These are phyloP conservation scores for Keiferia lycopersicella DNA, from an alignment of 2,888 invertebrate genomes.

Conservation along the genomic window DNA sequence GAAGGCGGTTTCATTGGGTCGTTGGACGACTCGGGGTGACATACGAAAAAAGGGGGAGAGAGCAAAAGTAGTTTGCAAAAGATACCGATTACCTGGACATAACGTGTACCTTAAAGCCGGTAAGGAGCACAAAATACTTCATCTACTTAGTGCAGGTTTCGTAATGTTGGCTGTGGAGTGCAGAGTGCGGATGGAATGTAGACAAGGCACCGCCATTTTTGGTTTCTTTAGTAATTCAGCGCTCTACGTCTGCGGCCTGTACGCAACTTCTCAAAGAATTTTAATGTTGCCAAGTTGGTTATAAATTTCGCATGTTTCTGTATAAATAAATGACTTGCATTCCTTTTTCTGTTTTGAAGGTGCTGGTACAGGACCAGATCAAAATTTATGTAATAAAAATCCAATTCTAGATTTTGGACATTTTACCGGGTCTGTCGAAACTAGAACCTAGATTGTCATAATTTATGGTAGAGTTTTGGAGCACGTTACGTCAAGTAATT, in stretches of 20 bases:
- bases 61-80: conserved; percentile 26
- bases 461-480: too few species aligned
- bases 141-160: conserved; percentile 46
- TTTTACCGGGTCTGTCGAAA: too few species aligned
- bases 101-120: conserved; percentile 59
- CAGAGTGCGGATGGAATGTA: conserved; percentile 49
- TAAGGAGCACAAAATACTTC: conserved; percentile 49
- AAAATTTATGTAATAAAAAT: too few species aligned
- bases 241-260: not conserved
- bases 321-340: not conserved
- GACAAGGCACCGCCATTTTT: conserved; percentile 44
- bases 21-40: too few species aligned
- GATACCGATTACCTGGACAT: conserved; percentile 43
- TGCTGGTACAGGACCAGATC: too few species aligned
- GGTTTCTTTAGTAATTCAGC: conserved; percentile 36
- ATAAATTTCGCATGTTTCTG: conserved; percentile 6
- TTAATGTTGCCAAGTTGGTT: conserved; percentile 5
- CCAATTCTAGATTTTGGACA: too few species aligned
- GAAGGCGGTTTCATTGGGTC: too few species aligned
- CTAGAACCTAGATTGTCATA: too few species aligned
- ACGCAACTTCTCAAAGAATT: conserved; percentile 15
- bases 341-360: too few species aligned
- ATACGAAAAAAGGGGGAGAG: too few species aligned
- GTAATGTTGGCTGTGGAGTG: conserved; percentile 41
- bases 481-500: too few species aligned